phyloP scores from a whole-genome alignment of 2,888 invertebrate species.

The Harpalus rubripes region DNA sequence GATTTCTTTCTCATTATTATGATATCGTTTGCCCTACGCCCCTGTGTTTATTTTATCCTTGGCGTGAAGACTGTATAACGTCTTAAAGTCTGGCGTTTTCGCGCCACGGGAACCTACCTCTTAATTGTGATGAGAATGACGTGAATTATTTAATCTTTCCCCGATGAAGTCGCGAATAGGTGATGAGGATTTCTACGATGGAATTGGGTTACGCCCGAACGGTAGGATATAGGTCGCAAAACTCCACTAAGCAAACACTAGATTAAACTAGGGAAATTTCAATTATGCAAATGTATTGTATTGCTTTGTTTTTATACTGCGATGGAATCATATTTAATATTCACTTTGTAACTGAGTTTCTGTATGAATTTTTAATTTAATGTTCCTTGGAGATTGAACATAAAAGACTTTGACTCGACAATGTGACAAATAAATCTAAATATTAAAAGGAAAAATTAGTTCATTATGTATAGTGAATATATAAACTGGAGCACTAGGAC shows the following conservation, averaged over 20 bases:
- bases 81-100: slow-evolving; percentile 1
- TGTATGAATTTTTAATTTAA: slow-evolving; percentile 3
- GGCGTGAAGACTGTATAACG: background rate
- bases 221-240: background rate
- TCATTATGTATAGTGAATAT: background rate
- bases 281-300: slow-evolving; percentile 5
- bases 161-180: slow-evolving; percentile 6
- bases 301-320: slow-evolving; percentile 2
- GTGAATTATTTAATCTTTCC: slow-evolving; percentile 48
- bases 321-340: slow-evolving; percentile 7
- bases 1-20: background rate
- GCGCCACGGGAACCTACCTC: slow-evolving; percentile 23
- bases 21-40: background rate
- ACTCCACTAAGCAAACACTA: slow-evolving; percentile 4
- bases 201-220: background rate
- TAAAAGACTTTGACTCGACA: slow-evolving; percentile 1
- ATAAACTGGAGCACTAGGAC: background rate
- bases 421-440: slow-evolving; percentile 1
- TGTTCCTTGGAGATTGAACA: slow-evolving; percentile 1
- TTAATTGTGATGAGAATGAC: slow-evolving; percentile 41
- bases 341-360: slow-evolving; percentile 5
- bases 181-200: slow-evolving; percentile 7
- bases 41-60: background rate
- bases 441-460: background rate
- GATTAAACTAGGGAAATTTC: slow-evolving; percentile 23